These are phyloP conservation scores for Bradypodion pumilum DNA, from an alignment of 2,797 vertebrate species.

Conservation along the genomic window DNA sequence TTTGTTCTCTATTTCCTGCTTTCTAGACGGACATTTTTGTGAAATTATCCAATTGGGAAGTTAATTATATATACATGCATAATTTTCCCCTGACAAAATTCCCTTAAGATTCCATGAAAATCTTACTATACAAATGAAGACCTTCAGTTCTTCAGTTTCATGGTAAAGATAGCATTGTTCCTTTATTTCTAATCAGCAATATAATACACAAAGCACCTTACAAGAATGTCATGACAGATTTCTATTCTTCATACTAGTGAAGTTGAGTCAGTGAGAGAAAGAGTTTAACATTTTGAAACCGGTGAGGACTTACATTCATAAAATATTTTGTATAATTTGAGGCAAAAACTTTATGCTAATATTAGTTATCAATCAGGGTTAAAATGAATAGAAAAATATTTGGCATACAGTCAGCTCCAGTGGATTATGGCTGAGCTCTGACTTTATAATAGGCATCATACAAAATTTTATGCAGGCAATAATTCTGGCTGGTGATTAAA, in stretches of 20 bases:
- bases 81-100: neutral
- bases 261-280: neutral
- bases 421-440: neutral
- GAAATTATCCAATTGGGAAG: neutral
- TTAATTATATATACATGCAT: neutral
- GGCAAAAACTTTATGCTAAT: neutral
- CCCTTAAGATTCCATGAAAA: neutral
- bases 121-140: neutral
- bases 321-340: neutral
- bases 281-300: neutral
- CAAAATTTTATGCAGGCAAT: neutral
- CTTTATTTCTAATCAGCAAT: neutral
- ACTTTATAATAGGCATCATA: neutral
- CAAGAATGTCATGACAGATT: neutral
- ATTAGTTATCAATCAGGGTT: neutral
- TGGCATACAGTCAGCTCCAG: neutral
- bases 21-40: neutral
- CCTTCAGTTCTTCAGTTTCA: neutral
- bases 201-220: neutral
- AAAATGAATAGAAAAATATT: neutral
- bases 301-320: neutral
- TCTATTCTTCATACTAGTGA: neutral
- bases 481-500: slow-evolving; percentile 1
- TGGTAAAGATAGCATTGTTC: neutral
- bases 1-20: neutral